Evolutionary conservation across 2,113 vertebrate genomes (phyloP).

Genomic region (Syngnathus typhle): DNA sequence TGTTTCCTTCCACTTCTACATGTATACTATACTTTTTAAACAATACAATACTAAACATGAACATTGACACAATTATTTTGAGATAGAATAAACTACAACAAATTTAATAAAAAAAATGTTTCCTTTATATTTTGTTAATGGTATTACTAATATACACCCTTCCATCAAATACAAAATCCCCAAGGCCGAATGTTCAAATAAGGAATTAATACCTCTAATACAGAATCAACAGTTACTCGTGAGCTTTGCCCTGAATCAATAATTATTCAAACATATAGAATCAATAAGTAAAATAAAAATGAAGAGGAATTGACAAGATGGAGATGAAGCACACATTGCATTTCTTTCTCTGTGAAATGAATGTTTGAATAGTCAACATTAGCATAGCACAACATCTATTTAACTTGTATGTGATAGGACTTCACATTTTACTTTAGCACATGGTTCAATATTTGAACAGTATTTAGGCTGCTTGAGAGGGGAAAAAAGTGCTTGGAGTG

Average conservation of each 20-base stretch:
- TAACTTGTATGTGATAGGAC: constrained; percentile 54
- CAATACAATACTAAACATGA: no score
- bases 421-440: constrained; percentile 70
- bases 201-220: constrained; percentile 31
- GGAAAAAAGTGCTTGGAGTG: constrained; percentile 88
- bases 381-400: constrained; percentile 46
- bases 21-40: no score
- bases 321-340: constrained; percentile 26
- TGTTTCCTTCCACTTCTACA: neutral
- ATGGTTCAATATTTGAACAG: constrained; percentile 91
- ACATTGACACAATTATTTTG: no score
- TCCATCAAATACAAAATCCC: neutral
- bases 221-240: constrained; percentile 43
- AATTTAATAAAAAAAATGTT: no score
- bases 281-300: constrained; percentile 57
- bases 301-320: constrained; percentile 44
- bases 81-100: no score
- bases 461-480: constrained; percentile 41
- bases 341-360: constrained; percentile 26
- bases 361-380: constrained; percentile 49
- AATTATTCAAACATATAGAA: constrained; percentile 53
- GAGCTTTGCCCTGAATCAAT: constrained; percentile 50
- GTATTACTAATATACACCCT: neutral
- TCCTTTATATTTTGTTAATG: neutral
- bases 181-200: constrained; percentile 18